phyloP scores from a whole-genome alignment of 2,113 vertebrate species.

The Octodon degus region DNA sequence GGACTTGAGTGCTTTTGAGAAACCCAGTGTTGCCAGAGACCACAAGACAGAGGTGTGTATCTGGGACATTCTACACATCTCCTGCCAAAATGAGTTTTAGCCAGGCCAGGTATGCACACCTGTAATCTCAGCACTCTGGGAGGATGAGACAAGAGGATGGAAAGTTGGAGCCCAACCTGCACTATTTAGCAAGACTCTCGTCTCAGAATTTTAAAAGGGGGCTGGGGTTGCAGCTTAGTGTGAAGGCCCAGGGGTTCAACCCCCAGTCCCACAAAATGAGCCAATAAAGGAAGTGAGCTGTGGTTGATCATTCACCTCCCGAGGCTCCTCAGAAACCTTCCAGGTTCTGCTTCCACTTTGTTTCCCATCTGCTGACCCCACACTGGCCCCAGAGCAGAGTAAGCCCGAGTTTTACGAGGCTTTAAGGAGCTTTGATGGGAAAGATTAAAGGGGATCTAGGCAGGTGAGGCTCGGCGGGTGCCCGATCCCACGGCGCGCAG shows the following conservation, averaged over 20 bases:
- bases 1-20: background rate
- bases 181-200: background rate
- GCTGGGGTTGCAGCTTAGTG: background rate
- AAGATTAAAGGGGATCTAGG: background rate
- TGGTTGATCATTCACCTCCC: background rate
- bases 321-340: background rate
- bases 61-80: background rate
- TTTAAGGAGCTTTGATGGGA: background rate
- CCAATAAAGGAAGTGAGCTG: background rate
- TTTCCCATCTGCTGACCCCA: background rate
- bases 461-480: rapidly evolving
- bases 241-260: background rate
- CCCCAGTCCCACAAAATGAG: background rate
- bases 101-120: background rate
- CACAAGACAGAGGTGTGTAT: rapidly evolving
- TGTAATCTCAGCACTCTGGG: background rate
- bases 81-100: background rate
- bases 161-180: background rate
- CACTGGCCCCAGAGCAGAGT: background rate
- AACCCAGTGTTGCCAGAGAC: background rate
- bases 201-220: background rate
- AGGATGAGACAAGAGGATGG: background rate
- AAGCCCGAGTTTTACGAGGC: background rate
- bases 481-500: rapidly evolving
- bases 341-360: background rate